phyloP scores from a whole-genome alignment of 2,888 invertebrate species.

The Endomychus coccineus region DNA sequence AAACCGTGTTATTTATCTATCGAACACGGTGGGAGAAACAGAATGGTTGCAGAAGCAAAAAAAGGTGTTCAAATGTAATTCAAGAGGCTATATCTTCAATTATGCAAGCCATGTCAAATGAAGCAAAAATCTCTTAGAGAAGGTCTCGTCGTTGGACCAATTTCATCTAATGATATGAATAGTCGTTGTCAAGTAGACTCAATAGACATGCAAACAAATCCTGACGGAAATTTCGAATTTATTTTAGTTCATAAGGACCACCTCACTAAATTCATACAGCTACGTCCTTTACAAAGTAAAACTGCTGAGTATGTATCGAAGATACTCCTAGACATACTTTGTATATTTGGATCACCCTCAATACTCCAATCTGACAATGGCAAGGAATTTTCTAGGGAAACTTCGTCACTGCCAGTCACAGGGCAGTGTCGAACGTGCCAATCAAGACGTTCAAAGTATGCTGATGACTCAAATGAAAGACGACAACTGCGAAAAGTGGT shows the following conservation, averaged over 20 bases:
- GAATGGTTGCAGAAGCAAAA: no score
- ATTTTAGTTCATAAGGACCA: neutral
- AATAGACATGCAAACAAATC: slow-evolving; percentile 24
- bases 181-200: slow-evolving; percentile 24
- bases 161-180: slow-evolving; percentile 16
- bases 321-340: neutral
- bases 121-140: slow-evolving; percentile 23
- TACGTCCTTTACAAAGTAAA: neutral
- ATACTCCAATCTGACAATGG: neutral
- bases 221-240: slow-evolving; percentile 16
- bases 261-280: neutral
- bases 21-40: no score
- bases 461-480: no score
- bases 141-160: slow-evolving; percentile 19
- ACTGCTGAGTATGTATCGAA: neutral
- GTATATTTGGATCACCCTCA: neutral
- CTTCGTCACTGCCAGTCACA: no score
- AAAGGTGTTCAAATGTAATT: no score
- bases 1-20: no score
- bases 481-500: no score
- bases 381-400: neutral
- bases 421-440: no score
- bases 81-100: slow-evolving; percentile 27
- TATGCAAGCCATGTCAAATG: slow-evolving; percentile 26
- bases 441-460: no score